These are phyloP conservation scores for Hedya salicella DNA, from an alignment of 2,888 invertebrate genomes.

Conservation along the genomic window DNA sequence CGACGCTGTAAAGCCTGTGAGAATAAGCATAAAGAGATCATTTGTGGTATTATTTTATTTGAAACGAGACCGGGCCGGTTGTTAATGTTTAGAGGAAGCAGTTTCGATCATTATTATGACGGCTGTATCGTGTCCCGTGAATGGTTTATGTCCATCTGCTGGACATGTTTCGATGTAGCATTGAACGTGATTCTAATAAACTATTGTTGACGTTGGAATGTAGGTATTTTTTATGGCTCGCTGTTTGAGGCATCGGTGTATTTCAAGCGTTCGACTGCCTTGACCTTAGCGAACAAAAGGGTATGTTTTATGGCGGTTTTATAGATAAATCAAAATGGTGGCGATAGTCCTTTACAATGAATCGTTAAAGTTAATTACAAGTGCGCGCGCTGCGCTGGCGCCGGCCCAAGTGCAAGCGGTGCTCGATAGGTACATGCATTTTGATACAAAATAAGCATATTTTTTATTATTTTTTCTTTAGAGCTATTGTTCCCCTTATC, in stretches of 20 bases:
- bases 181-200: slow-evolving; percentile 27
- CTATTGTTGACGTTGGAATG: slow-evolving; percentile 10
- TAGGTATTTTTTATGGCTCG: slow-evolving; percentile 24
- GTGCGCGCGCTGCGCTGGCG: slow-evolving; percentile 35
- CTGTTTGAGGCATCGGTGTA: slow-evolving; percentile 18
- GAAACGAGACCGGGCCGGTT: slow-evolving; percentile 40
- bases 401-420: slow-evolving; percentile 23
- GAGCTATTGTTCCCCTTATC: not conserved
- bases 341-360: slow-evolving; percentile 59
- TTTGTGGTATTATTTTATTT: slow-evolving; percentile 44
- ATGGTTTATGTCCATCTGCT: slow-evolving; percentile 33
- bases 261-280: slow-evolving; percentile 49
- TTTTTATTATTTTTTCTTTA: too few species aligned
- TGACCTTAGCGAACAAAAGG: slow-evolving; percentile 67
- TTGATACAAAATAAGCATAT: not conserved
- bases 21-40: slow-evolving; percentile 42
- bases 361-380: slow-evolving; percentile 59
- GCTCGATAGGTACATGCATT: not conserved
- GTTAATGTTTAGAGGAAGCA: slow-evolving; percentile 43
- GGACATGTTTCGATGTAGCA: slow-evolving; percentile 28
- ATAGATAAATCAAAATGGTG: slow-evolving; percentile 63
- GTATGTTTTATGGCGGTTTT: slow-evolving; percentile 56
- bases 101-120: slow-evolving; percentile 44
- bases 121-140: slow-evolving; percentile 35
- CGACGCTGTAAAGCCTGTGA: slow-evolving; percentile 38